Evolutionary conservation across 2,888 invertebrate species (phyloP).

Genomic region (Trichopoda pennipes): DNA sequence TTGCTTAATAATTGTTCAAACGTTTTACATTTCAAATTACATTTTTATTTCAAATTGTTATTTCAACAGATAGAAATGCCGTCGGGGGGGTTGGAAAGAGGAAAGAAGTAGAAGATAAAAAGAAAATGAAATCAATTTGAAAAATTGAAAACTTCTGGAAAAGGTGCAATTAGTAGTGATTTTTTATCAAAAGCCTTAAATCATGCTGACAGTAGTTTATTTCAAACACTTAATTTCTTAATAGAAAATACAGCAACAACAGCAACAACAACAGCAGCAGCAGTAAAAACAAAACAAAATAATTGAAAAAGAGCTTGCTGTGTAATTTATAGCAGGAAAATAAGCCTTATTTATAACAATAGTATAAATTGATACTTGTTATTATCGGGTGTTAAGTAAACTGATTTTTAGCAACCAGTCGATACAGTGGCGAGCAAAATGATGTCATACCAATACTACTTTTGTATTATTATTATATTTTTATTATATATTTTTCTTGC

Average conservation of each 20-base stretch:
- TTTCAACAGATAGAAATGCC: neutral
- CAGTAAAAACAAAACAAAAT: no score
- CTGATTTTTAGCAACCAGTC: no score
- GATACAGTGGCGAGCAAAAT: no score
- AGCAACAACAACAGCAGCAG: no score
- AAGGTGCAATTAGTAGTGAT: constrained; percentile 26
- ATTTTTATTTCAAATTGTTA: constrained; percentile 1
- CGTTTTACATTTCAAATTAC: constrained; percentile 16
- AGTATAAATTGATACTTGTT: no score
- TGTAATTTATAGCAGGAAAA: neutral
- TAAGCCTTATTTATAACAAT: no score
- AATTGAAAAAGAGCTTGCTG: neutral
- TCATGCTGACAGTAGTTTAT: constrained; percentile 5
- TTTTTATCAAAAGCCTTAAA: constrained; percentile 29
- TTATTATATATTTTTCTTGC: no score
- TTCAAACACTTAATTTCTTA: neutral
- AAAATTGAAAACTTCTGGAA: constrained; percentile 17
- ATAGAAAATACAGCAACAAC: no score
- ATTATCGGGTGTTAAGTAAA: no score
- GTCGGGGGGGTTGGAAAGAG: neutral
- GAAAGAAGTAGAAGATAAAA: neutral
- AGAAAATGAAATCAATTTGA: constrained; percentile 43
- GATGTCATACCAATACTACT: no score
- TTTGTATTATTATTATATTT: no score
- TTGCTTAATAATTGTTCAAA: constrained; percentile 64